Evolutionary conservation across 2,888 invertebrate species (phyloP), one percentile per base, ranked within the genome.

Genomic region (Bellardia bayeri): DNA sequence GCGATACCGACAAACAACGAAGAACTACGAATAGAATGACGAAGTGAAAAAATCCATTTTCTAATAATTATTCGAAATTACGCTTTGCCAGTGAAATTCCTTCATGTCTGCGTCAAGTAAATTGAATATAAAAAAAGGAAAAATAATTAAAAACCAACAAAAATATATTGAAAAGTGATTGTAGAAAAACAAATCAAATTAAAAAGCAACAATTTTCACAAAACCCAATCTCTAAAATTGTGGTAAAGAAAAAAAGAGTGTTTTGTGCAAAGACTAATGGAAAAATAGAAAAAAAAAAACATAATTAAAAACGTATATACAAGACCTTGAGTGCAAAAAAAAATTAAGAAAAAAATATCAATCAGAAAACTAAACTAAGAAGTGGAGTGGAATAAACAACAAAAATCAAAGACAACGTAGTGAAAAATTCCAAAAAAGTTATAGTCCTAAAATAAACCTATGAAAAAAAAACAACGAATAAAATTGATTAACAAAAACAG

Each of bases 71-170:
- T 92, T 92, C 91, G 89, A 91, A 91, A 92, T 92, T 92, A 92
- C 91, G 91, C 91, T 92, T 92, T 92, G 91, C 90, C 91, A 91
- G 90, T 90, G 90, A 92, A 92, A 91, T 92, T 92, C 92, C 91
- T 91, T 90, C 90, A 89, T 89, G 89, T 88, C 87, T 89, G 85
- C 85, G 90, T 90, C 87, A 89, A 88, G 88, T 88, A 88, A 75
- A 76, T 85, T 82, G 63, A 80, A 85, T 80, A 87, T 80, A 87
- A 51, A 66, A 82, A 84, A 71, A 79, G 66, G 13, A 75, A 87
- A 82, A 87, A 86, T 75, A 82, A 82, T 45, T 80, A 51, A 80
- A 80, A 88, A 66, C 23, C 56, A 76, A 56, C 56, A 78, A 68
- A 58, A 42, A 42, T 37, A 82, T 23, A 63, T 54, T 49, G 11